Conservation (phyloP, 1,140 invertebrate genomes). For the Palaemon carinicauda region DNA sequence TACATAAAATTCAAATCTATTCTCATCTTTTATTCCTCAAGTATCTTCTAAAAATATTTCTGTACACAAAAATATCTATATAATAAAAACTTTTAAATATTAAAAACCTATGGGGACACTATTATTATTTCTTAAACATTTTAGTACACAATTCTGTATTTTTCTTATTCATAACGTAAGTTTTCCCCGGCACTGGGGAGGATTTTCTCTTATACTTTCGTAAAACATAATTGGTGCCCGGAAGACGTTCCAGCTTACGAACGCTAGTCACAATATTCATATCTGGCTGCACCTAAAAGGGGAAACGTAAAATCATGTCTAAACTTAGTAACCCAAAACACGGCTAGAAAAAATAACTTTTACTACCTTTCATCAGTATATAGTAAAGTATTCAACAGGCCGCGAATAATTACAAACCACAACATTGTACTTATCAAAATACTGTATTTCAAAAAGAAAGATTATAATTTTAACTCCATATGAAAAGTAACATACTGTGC, state of each 20-base stretch:
- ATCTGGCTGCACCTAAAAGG: constrained; percentile 68
- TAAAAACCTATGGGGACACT: neutral
- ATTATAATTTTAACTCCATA: no score
- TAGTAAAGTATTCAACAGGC: no score
- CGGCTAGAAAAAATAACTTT: no score
- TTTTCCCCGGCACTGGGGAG: constrained; percentile 71
- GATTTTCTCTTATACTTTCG: constrained; percentile 70
- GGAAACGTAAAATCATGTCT: no score
- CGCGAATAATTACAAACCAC: no score
- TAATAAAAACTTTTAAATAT: neutral
- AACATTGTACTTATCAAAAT: no score
- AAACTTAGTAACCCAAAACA: no score
- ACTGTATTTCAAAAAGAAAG: no score
- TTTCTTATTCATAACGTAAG: constrained; percentile 79
- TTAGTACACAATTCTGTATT: constrained; percentile 80
- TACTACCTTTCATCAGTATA: no score
- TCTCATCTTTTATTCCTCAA: no score
- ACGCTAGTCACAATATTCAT: constrained; percentile 63
- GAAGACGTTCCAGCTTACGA: constrained; percentile 75
- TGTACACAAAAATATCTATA: neutral
- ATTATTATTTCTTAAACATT: constrained; percentile 61
- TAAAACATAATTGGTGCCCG: constrained; percentile 73
- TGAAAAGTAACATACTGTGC: no score
- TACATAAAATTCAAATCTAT: no score
- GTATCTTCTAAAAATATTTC: neutral